Percentiles rank a stretch among this genome's conserved stretches.
phyloP scores from a whole-genome alignment of 2,888 invertebrate species.

The Parascotia fuliginaria region DNA sequence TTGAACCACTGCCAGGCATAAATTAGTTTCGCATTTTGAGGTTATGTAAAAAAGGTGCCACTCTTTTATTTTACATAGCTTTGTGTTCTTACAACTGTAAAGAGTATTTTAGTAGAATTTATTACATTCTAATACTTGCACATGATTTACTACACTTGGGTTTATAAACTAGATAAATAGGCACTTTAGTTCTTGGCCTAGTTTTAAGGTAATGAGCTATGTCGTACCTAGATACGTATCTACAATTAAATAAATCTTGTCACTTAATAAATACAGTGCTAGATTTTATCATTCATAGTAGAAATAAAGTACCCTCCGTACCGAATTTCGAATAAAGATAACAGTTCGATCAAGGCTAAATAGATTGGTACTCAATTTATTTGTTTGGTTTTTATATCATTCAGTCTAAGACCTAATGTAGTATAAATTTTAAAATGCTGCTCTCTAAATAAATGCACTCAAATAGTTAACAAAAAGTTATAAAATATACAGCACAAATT shows the following conservation, averaged over 20 bases:
- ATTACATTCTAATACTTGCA: no score
- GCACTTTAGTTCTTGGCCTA: constrained; percentile 28
- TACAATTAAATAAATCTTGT: constrained; percentile 13
- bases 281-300: neutral
- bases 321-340: no score
- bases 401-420: no score
- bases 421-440: no score
- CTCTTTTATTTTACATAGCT: neutral
- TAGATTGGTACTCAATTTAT: no score
- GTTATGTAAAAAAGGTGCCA: constrained; percentile 3
- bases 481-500: no score
- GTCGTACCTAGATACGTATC: constrained; percentile 10
- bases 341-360: no score
- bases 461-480: no score
- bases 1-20: constrained; percentile 26
- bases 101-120: no score
- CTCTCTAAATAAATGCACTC: no score
- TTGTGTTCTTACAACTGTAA: neutral
- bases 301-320: neutral
- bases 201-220: constrained; percentile 6
- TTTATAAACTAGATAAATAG: neutral
- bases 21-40: constrained; percentile 6
- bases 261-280: constrained; percentile 10
- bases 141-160: no score
- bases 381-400: no score